Evolutionary conservation across 2,797 vertebrate genomes (phyloP).

Genomic region (Intellagama lesueurii): DNA sequence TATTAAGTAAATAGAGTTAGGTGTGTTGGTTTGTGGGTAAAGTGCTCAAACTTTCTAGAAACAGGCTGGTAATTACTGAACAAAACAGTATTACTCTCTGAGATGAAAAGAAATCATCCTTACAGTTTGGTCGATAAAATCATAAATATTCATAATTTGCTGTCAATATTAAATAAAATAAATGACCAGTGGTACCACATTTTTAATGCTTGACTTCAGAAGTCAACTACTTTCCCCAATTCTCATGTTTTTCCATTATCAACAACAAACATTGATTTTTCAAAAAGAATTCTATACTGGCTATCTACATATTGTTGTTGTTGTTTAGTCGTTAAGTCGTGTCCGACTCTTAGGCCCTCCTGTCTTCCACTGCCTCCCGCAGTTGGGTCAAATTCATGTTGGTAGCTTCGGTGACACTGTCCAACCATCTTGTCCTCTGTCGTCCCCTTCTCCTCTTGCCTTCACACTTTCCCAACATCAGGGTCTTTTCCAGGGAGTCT

Average conservation of each 20-base stretch:
- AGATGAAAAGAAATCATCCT: neutral
- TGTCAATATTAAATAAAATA: slow-evolving; percentile 1
- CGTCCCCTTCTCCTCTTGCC: no score
- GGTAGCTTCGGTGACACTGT: no score
- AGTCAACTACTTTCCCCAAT: neutral
- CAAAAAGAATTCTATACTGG: neutral
- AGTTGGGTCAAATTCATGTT: no score
- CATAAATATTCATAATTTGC: slow-evolving; percentile 6
- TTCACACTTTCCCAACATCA: no score
- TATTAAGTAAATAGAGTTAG: neutral
- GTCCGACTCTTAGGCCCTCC: no score
- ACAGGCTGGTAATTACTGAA: neutral
- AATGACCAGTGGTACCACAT: neutral
- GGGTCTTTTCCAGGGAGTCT: no score
- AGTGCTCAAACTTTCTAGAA: neutral
- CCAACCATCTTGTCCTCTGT: no score
- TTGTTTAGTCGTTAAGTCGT: no score
- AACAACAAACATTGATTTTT: neutral
- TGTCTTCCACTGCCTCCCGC: no score
- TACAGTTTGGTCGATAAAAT: neutral
- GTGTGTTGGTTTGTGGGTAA: neutral
- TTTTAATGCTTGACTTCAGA: neutral
- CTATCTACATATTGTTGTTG: neutral
- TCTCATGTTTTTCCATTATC: neutral
- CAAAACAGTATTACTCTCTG: neutral